These are phyloP conservation scores for Neotoxoptera formosana DNA, from an alignment of 1,140 invertebrate species.

Conservation along the genomic window DNA sequence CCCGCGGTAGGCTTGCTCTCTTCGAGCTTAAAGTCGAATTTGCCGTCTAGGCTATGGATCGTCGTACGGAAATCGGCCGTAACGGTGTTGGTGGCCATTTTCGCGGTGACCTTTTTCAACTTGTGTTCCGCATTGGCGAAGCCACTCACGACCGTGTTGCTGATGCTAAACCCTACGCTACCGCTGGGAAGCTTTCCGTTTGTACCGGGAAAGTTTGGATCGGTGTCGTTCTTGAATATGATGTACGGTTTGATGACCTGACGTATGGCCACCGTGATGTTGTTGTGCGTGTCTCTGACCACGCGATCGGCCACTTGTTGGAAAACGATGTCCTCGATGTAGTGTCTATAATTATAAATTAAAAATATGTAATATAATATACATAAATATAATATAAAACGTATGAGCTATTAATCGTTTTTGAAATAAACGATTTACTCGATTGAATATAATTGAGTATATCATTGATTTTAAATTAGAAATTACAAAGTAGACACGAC, in stretches of 20 bases:
- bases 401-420: neutral
- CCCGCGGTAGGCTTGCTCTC: neutral
- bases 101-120: constrained; percentile 35
- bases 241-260: neutral
- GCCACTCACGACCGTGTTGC: neutral
- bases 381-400: neutral
- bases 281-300: constrained; percentile 18
- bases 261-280: constrained; percentile 15
- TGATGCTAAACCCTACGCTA: neutral
- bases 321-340: constrained; percentile 23
- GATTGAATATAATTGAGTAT: neutral
- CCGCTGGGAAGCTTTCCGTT: neutral
- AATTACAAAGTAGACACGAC: neutral
- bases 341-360: constrained; percentile 18
- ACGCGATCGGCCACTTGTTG: constrained; percentile 35
- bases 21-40: constrained; percentile 35
- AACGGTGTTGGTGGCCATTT: neutral
- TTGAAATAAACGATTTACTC: neutral
- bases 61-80: neutral
- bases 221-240: constrained; percentile 2
- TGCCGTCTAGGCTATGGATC: neutral
- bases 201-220: neutral
- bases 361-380: neutral
- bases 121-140: constrained; percentile 21
- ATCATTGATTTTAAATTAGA: neutral